phyloP scores from a whole-genome alignment of 2,797 vertebrate species.

The Enteromius mattozi region DNA sequence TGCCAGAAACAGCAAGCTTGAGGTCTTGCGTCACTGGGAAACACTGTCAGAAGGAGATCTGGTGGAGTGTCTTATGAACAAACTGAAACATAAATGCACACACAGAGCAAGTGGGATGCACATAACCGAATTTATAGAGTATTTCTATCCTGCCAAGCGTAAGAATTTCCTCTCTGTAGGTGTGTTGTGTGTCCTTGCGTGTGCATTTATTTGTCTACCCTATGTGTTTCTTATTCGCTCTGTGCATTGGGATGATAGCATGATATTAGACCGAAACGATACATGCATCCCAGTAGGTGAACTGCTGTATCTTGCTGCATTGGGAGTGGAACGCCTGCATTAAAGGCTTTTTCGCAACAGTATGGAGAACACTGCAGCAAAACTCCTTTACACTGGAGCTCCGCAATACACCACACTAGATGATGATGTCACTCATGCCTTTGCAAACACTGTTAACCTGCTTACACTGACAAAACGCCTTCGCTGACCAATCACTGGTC shows the following conservation, averaged over 20 bases:
- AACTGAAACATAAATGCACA: background rate
- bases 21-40: constrained; percentile 14
- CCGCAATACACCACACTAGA: constrained; percentile 54
- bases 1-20: constrained; percentile 41
- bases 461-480: constrained; percentile 30
- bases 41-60: constrained; percentile 10
- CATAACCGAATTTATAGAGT: background rate
- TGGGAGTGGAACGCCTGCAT: constrained; percentile 61
- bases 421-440: constrained; percentile 45
- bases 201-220: constrained; percentile 7
- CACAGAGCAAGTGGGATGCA: background rate
- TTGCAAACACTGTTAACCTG: constrained; percentile 36
- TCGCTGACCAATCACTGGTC: constrained; percentile 5
- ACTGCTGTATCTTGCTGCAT: constrained; percentile 58
- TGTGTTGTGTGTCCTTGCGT: background rate
- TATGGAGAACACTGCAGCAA: constrained; percentile 61
- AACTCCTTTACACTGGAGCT: constrained; percentile 51
- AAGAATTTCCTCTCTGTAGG: background rate
- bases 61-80: background rate
- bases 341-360: constrained; percentile 53
- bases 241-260: constrained; percentile 25
- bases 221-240: constrained; percentile 30
- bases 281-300: constrained; percentile 49
- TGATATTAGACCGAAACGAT: constrained; percentile 43
- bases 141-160: background rate